Evolutionary conservation across 35 echinoderm and acorn worm species (phyloP).

Genomic region (Nesometra sesokonis): DNA sequence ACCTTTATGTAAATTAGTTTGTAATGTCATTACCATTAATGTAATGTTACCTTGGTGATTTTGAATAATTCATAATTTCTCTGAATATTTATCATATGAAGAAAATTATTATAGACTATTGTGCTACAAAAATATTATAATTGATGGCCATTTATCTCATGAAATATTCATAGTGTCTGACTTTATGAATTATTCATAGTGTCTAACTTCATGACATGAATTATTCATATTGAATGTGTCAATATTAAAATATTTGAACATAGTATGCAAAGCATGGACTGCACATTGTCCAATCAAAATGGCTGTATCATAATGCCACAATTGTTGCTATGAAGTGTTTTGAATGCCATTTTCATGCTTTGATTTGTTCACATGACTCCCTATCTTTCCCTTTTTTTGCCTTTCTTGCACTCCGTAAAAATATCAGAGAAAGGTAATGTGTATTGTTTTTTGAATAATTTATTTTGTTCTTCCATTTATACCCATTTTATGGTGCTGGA

Average conservation of each 20-base stretch:
- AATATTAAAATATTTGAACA: not conserved
- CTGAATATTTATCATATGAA: too few relatives aligned
- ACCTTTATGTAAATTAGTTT: too few relatives aligned
- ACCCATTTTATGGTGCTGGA: not conserved
- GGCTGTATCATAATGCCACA: too few relatives aligned
- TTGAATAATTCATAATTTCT: too few relatives aligned
- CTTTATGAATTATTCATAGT: too few relatives aligned
- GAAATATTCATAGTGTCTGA: too few relatives aligned
- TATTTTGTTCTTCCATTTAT: not conserved
- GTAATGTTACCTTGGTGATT: too few relatives aligned
- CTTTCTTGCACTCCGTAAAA: not conserved
- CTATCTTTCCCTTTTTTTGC: not conserved
- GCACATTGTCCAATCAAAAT: not conserved
- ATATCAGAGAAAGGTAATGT: not conserved
- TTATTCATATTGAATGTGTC: not conserved
- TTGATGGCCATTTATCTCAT: too few relatives aligned
- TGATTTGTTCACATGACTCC: not conserved
- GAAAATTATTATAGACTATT: too few relatives aligned
- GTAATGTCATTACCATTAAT: too few relatives aligned
- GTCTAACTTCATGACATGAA: too few relatives aligned
- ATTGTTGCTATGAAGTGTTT: not conserved
- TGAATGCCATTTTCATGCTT: not conserved
- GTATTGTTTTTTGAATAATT: not conserved
- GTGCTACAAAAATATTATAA: too few relatives aligned
- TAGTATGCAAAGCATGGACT: not conserved